A percentile compares a stretch with the other conserved stretches of the same genome.
Conservation (phyloP, 2,888 invertebrate genomes). For the Harpalus rubripes region DNA sequence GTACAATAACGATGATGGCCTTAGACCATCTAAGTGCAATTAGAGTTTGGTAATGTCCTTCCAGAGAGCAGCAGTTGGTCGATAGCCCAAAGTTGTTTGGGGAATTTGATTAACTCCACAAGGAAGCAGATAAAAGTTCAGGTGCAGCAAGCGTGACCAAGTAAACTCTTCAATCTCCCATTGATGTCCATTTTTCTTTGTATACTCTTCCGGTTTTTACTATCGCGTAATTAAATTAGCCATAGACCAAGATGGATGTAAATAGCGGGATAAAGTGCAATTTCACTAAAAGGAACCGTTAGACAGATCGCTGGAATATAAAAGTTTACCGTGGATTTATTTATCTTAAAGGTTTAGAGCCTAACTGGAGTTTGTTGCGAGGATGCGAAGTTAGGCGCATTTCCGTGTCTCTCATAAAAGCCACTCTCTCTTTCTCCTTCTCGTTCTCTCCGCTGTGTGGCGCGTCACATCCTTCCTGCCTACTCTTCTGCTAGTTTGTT, state of each 20-base stretch:
- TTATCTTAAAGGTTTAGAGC: constrained; percentile 61
- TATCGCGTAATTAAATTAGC: constrained; percentile 62
- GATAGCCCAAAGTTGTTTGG: constrained; percentile 24
- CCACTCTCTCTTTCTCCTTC: background rate
- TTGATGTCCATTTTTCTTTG: constrained; percentile 44
- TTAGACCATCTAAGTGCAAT: background rate
- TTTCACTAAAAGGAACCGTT: constrained; percentile 66
- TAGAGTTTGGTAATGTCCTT: background rate
- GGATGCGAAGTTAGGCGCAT: constrained; percentile 26
- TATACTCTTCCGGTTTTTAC: constrained; percentile 44
- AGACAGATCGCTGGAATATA: constrained; percentile 63
- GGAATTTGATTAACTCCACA: constrained; percentile 30
- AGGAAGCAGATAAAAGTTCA: constrained; percentile 40
- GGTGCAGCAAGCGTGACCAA: constrained; percentile 50
- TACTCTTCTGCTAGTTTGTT: constrained; percentile 44
- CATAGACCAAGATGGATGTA: constrained; percentile 66
- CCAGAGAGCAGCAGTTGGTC: constrained; percentile 30
- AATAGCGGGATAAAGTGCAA: constrained; percentile 65
- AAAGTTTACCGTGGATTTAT: constrained; percentile 65
- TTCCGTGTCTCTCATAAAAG: constrained; percentile 50
- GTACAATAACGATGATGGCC: background rate
- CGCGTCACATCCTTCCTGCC: constrained; percentile 29
- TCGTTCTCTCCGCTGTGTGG: background rate
- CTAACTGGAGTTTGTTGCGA: constrained; percentile 57
- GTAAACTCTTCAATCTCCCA: constrained; percentile 55